Percentiles rank a stretch among this genome's conserved stretches.
Evolutionary conservation across 1,140 invertebrate species (phyloP).

Genomic region (Tetramorium simillimum): DNA sequence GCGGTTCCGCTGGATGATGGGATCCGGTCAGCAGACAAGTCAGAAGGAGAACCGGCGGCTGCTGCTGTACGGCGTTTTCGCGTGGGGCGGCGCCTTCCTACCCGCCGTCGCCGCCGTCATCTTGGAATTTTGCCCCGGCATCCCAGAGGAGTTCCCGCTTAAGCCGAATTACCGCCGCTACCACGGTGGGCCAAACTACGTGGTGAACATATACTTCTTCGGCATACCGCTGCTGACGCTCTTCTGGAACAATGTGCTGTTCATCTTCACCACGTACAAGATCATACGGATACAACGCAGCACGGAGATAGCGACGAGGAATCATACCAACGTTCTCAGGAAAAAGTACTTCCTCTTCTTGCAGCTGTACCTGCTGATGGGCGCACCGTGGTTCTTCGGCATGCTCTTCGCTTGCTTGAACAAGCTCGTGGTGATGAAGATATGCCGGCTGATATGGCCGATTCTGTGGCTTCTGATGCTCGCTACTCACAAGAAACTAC

Average conservation of each 20-base stretch:
- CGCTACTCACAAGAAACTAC: conserved; percentile 33
- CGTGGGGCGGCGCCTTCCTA: conserved; percentile 69
- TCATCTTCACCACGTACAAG: conserved; percentile 76
- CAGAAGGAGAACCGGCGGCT: conserved; percentile 71
- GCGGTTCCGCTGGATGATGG: conserved; percentile 72
- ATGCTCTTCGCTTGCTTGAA: conserved; percentile 75
- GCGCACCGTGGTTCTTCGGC: conserved; percentile 80
- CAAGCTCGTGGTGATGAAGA: conserved; percentile 73
- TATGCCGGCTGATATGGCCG: conserved; percentile 77
- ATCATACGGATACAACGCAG: conserved; percentile 75
- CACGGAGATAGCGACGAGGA: conserved; percentile 73
- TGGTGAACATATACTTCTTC: conserved; percentile 78
- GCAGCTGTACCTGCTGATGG: conserved; percentile 79
- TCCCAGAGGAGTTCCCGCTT: conserved; percentile 71
- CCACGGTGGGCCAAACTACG: conserved; percentile 63
- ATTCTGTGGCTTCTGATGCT: conserved; percentile 77
- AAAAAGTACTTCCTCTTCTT: conserved; percentile 78
- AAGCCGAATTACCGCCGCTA: conserved; percentile 76
- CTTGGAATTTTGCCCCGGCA: conserved; percentile 74
- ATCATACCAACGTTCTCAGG: conserved; percentile 66
- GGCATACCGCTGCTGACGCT: conserved; percentile 73
- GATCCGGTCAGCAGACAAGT: conserved; percentile 21
- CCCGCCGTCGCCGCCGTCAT: conserved; percentile 71
- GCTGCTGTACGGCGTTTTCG: conserved; percentile 69
- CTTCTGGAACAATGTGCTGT: conserved; percentile 76